Percentiles rank a stretch among this genome's conserved stretches.
These are phyloP conservation scores for Laothoe populi DNA, from an alignment of 2,888 invertebrate genomes.

Conservation along the genomic window DNA sequence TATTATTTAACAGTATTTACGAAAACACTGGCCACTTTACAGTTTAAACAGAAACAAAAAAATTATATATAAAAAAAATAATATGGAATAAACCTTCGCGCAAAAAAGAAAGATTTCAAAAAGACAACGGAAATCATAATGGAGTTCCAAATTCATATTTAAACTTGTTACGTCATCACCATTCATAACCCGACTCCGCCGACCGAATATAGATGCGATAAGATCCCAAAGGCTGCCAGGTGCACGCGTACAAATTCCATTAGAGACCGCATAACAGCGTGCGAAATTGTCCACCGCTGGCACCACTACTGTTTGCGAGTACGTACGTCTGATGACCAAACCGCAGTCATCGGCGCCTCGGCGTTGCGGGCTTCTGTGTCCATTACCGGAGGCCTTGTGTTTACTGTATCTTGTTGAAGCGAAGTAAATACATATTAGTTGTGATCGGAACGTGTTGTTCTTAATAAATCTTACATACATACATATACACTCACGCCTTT, in stretches of 20 bases:
- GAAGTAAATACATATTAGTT: background rate
- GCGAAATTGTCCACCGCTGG: slow-evolving; percentile 7
- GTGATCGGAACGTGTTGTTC: no score
- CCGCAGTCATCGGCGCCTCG: slow-evolving; percentile 14
- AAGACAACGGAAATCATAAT: background rate
- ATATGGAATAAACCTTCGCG: no score
- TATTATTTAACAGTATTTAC: no score
- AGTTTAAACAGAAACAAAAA: no score
- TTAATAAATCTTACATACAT: no score
- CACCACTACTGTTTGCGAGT: slow-evolving; percentile 7
- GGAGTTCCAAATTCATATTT: no score
- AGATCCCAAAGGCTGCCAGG: background rate
- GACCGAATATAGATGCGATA: background rate
- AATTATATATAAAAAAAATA: background rate
- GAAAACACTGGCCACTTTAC: background rate
- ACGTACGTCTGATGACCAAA: slow-evolving; percentile 14
- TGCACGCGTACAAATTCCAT: slow-evolving; percentile 1
- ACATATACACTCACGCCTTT: no score
- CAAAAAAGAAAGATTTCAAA: no score
- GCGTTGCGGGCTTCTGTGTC: slow-evolving; percentile 5
- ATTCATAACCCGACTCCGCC: background rate
- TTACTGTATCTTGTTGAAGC: background rate
- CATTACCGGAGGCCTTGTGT: slow-evolving; percentile 1
- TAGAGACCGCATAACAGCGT: slow-evolving; percentile 14
- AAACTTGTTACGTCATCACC: background rate